Conservation (phyloP, 2,113 vertebrate genomes). For the Heloderma charlesbogerti region DNA sequence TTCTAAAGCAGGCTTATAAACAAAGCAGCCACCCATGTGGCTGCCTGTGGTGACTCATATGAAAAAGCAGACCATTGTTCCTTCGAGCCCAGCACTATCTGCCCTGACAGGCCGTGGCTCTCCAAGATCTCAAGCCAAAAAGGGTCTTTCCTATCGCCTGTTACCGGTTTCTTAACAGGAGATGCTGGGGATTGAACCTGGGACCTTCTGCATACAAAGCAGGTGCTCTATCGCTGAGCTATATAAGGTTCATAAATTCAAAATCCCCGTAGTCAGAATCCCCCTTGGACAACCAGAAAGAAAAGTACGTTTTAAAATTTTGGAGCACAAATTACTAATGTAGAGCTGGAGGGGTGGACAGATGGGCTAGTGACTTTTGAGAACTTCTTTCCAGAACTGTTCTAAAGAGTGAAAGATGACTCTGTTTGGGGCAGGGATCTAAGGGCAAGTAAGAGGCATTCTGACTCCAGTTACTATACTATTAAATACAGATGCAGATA, state of each 20-base stretch:
- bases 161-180: neutral
- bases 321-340: neutral
- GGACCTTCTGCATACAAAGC: neutral
- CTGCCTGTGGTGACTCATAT: neutral
- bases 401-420: neutral
- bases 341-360: neutral
- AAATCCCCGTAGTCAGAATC: neutral
- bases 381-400: neutral
- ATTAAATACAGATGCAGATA: too few species aligned
- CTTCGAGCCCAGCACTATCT: too few species aligned
- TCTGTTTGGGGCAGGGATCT: neutral
- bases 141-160: neutral
- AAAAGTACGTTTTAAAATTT: neutral
- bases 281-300: too few species aligned
- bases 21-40: neutral
- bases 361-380: neutral
- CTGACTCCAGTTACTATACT: neutral
- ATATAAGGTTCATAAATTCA: neutral
- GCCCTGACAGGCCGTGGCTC: neutral
- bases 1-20: neutral
- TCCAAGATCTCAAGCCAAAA: too few species aligned
- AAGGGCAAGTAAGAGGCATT: neutral
- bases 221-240: neutral
- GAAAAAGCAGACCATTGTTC: neutral
- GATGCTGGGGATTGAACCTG: neutral